Base-by-base conservation (phyloP, 2,888 invertebrate genomes). In the Flexamia atlantica region DNA sequence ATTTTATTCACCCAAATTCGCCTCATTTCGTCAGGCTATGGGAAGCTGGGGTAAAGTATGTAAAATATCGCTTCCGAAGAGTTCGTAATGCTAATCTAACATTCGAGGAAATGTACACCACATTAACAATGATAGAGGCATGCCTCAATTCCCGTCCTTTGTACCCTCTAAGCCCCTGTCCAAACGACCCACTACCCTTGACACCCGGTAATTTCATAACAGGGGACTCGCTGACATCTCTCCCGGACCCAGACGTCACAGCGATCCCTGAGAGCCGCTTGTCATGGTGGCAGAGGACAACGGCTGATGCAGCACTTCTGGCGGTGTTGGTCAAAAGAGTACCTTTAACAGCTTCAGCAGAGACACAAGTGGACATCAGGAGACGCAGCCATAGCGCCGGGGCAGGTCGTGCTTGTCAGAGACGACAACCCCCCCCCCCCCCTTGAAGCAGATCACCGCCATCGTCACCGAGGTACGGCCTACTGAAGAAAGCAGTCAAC, bases 161-260 rank as follows among this genome's bases (percentile, higher is more conserved):
- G 0, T 84, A 84, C n/a, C 83, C 85, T n/a, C 50, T 87, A 0
- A 86, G 86, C 2, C 20, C 72, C 12, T 87, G 87, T 82, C 83
- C 85, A 0, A 81, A 84, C 57, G 86, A 87, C 17, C 42, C 84
- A 1, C 74, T 83, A 7, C 84, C 86, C 5, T 74, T 88, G 14
- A 87, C 88, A 0, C 88, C 88, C 10, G 88, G 86, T 12, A 88
- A 88, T 84, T 87, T 88, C 70, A 72, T 89, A 0, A 81, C 87
- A 20, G 87, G 85, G 1, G 28, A 79, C n/a, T 60, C 87, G 4
- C 68, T 86, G 0, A 72, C 28, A 9, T 12, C 76, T 1, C 79
- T 87, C 0, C 76, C 85, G 9, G 86, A 86, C 23, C 85, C 53
- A 17, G 23, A 74, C 14, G 12, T 74, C 36, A 53, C 46, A 17